Evolutionary conservation across 2,797 vertebrate genomes (phyloP), one percentile per base, ranked within the genome.

Genomic region (Semaprochilodus insignis): DNA sequence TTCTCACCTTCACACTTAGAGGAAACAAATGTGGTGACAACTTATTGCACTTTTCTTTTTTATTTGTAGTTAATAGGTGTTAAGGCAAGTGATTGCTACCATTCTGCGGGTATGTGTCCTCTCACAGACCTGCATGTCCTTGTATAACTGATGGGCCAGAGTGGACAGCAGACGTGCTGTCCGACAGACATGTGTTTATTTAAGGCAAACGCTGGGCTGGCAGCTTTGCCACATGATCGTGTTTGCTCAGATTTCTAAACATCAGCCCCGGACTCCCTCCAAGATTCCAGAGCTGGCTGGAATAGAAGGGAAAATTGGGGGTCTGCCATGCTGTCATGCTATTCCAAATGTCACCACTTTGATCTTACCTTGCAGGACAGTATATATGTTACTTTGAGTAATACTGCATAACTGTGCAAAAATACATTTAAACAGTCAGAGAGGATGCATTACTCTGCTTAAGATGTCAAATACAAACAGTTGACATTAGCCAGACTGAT

Each of bases 131-230:
- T 23, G 15, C 23, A 17, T 34, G 66, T 75, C 67, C 48, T 74
- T 11, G 55, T 21, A 36, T 69, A 57, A 44, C 74, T 76, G 65
- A 71, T 74, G 67, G 25, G 78, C 23, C 19, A 19, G 52, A 59
- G 75, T 57, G 27, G 71, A 65, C 75, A 65, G 36, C 51, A 55
- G 82, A 62, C 80, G 11, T 51, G 51, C 52, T 25, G 72, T 36
- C 25, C 55, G 16, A 63, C 54, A 66, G 65, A 73, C n/a, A 31
- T 60, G 62, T 72, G 79, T 82, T 86, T 82, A 75, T 81, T 86
- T 86, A 74, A 74, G 27, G 78, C 66, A 62, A 70, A 23, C 8
- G 44, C 57, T 57, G 63, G 66, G 65, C 66, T 80, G 52, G 27
- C 36, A 72, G 14, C 5, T 60, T 6, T 17, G 11, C n/a, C 70